Percentiles rank a stretch among this genome's conserved stretches.
Conservation (phyloP, 2,888 invertebrate genomes). For the Aleiodes alternator region DNA sequence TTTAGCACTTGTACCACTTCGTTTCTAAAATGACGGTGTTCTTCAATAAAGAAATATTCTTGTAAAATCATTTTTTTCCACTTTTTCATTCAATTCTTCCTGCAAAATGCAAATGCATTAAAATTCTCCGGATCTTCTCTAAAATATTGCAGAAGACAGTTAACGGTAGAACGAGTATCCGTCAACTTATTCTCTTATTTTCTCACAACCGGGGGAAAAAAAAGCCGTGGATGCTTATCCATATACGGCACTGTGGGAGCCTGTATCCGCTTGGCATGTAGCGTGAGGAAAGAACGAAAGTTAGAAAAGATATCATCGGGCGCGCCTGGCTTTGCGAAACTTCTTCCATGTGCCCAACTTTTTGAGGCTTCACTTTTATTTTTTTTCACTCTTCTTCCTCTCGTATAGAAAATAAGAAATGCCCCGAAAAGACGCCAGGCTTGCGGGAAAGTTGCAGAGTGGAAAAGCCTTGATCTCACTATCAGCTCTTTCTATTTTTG, state of each 20-base stretch:
- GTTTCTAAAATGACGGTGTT: too few species aligned
- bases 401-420: conserved; percentile 14
- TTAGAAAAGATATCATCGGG: conserved; percentile 32
- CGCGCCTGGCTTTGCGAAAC: conserved; percentile 24
- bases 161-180: conserved; percentile 20
- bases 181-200: conserved; percentile 20
- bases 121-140: neutral
- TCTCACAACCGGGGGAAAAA: neutral
- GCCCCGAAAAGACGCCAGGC: conserved; percentile 18
- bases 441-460: conserved; percentile 19
- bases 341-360: conserved; percentile 25
- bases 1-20: too few species aligned
- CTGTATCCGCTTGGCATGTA: conserved; percentile 9
- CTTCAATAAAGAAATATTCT: too few species aligned
- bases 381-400: conserved; percentile 15
- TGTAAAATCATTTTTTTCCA: too few species aligned
- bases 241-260: neutral
- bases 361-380: conserved; percentile 10
- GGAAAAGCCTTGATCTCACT: conserved; percentile 5
- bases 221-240: conserved; percentile 16
- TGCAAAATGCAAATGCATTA: neutral
- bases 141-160: conserved; percentile 16
- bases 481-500: conserved; percentile 1
- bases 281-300: conserved; percentile 2
- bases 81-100: too few species aligned